Base-by-base conservation (phyloP, 2,113 vertebrate genomes). In the Dicentrarchus labrax region DNA sequence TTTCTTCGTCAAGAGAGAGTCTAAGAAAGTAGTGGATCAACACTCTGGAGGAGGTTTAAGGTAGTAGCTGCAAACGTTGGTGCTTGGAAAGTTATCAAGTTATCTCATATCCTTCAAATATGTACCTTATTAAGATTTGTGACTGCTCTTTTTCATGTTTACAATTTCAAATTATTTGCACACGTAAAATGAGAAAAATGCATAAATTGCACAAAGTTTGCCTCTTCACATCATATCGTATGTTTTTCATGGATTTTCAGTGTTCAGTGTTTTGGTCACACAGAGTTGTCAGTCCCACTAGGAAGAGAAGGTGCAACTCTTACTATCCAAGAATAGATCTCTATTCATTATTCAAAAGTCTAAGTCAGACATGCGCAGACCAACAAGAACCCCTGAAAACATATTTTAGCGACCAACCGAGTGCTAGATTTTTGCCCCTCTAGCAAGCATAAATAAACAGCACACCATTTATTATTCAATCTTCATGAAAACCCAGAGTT, bases 331-430 rank as follows among this genome's bases (percentile, higher is more conserved):
- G 24, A 79, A 70, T 60, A 89, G 73, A 53, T 39, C 13, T 45
- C 7, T 62, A 83, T 84, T 80, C 22, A 75, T 83, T 82, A 87
- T 85, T 86, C 79, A 88, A 39, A 78, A 61, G 51, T 59, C 13
- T 9, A 61, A 65, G 54, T 72, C 61, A 73, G 41, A 60, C 57
- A 66, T 67, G 59, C 8, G 22, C 54, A 59, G 76, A 83, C 79
- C 21, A 78, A 43, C 30, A 80, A 51, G 41, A 78, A 73, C 4
- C 15, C n/a, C 38, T 62, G 30, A 77, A 61, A 6, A 73, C 0
- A 16, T 22, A 11, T 78, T 73, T 56, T 43, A 73, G 59, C 6
- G 1, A 70, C 68, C 43, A 78, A 75, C 24, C 21, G 24, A 64
- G 15, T 30, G 66, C 17, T 17, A 56, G 5, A 70, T 76, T 78